Evolutionary conservation across 2,113 vertebrate species (phyloP), one percentile per base, ranked within the genome.

Genomic region (Caretta caretta): DNA sequence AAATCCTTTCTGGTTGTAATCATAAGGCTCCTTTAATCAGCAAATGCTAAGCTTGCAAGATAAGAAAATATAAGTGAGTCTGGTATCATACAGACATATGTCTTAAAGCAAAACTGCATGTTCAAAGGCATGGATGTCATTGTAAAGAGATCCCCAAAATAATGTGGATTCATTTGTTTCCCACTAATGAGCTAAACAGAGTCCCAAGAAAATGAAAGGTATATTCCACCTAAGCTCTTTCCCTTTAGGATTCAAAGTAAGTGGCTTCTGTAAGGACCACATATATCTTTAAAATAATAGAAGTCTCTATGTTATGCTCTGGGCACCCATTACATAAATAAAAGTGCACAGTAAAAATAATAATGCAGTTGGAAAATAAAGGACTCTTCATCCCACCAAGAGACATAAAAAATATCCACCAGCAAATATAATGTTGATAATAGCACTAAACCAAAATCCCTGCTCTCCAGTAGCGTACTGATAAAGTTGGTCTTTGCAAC

Each of bases 321-420:
- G 0, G 5, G 42, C 91, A 2, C 0, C 13, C 4, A 1, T 87
- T 78, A 5, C 16, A 11, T 49, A 75, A 83, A 69, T 48, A 31
- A 48, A 87, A 54, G 20, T 3, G 12, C 6, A 1, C 69, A 62
- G 80, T 51, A 81, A 4, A 84, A 82, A 80, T 76, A 27, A 22
- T 86, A 46, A 72, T 76, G 22, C 22, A 76, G 35, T 69, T 19
- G 42, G 22, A 76, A 76, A 76, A 76, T 42, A 76, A 76, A 76
- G 72, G 42, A 22, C 72, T 76, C 72, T 76, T 76, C 3, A n/a
- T 3, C 6, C 91, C 86, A 2, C 48, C 92, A 5, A 53, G 75
- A 86, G 38, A 11, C 1, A 69, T 69, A 90, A 93, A 22, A 83
- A 83, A 35, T 48, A 72, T 1, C 7, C 17, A 56, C 5, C 48